These are phyloP conservation scores for Diceros bicornis DNA, from an alignment of 2,797 vertebrate species.

Conservation along the genomic window DNA sequence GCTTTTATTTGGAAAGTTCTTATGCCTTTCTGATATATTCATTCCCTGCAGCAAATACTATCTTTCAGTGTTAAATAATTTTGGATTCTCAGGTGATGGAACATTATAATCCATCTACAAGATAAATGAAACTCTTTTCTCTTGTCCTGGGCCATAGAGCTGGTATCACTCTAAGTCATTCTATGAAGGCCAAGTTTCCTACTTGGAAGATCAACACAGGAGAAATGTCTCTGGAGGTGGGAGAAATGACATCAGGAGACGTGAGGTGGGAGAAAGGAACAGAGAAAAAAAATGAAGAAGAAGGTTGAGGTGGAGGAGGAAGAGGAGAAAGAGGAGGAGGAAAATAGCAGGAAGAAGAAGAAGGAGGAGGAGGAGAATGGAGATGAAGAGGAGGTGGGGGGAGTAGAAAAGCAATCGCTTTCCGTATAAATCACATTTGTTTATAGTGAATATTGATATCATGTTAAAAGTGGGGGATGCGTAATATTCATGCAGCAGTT, in stretches of 20 bases:
- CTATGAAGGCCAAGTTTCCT: neutral
- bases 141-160: neutral
- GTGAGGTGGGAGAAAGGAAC: neutral
- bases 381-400: neutral
- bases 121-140: neutral
- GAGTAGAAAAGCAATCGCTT: neutral
- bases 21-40: constrained; percentile 34
- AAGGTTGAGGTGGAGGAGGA: neutral
- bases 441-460: neutral
- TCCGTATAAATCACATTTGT: neutral
- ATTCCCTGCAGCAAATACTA: constrained; percentile 48
- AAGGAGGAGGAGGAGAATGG: neutral
- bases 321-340: neutral
- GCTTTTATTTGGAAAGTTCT: constrained; percentile 61
- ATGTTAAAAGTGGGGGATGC: neutral
- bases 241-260: neutral
- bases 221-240: neutral
- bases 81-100: neutral
- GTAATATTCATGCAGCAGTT: neutral
- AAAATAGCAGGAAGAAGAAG: neutral
- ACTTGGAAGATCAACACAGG: neutral
- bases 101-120: neutral
- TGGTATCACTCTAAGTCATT: neutral
- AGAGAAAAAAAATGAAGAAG: neutral
- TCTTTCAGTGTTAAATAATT: constrained; percentile 43